These are phyloP conservation scores for Eudemis profundana DNA, from an alignment of 2,888 invertebrate species.

Conservation along the genomic window DNA sequence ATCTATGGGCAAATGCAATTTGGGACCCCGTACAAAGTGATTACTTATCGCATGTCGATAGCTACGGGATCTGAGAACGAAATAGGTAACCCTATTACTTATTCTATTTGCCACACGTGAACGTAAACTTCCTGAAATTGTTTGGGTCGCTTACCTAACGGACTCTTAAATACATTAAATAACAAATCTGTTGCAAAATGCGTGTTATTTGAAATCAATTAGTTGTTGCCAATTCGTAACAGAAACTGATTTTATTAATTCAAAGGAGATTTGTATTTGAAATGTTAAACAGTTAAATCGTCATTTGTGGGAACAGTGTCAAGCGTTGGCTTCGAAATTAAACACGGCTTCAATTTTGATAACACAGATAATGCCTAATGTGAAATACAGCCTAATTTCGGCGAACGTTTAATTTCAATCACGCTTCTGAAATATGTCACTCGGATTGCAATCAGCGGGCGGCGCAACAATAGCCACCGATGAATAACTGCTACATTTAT, in stretches of 20 bases:
- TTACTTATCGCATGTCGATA: conserved; percentile 41
- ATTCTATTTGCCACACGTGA: conserved; percentile 35
- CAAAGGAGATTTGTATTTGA: not conserved
- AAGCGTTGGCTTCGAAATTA: not conserved
- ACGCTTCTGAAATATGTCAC: conserved; percentile 1
- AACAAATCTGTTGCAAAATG: too few relatives aligned
- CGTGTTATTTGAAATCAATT: too few relatives aligned
- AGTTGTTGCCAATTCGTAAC: too few relatives aligned
- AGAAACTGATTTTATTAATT: too few relatives aligned
- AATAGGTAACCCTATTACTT: conserved; percentile 39
- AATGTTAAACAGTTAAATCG: not conserved
- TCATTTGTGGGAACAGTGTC: not conserved
- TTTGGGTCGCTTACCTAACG: not conserved
- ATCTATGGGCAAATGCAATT: conserved; percentile 42
- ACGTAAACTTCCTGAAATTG: not conserved
- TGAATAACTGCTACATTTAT: conserved; percentile 17
- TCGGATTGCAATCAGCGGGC: conserved; percentile 30
- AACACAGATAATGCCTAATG: not conserved
- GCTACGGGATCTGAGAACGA: conserved; percentile 30
- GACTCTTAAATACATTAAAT: not conserved
- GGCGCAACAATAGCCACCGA: conserved; percentile 26
- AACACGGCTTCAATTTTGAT: not conserved
- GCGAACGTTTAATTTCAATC: conserved; percentile 14
- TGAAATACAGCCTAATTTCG: conserved; percentile 14
- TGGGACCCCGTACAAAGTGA: conserved; percentile 45